Conservation (phyloP, 2,888 invertebrate species). For the Archips crataeganus region DNA sequence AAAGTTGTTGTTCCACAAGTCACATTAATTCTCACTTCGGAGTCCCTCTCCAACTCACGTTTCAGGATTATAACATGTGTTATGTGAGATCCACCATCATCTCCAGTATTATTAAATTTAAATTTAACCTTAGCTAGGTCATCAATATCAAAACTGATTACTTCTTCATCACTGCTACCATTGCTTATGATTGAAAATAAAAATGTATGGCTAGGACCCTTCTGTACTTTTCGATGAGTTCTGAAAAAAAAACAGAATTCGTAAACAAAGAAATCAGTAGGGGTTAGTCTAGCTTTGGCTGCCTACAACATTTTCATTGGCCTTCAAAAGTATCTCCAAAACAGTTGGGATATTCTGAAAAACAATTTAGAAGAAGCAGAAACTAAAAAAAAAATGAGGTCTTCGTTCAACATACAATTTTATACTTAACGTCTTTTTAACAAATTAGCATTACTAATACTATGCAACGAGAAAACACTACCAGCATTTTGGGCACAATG, state of each 20-base stretch:
- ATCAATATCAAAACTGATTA: not conserved
- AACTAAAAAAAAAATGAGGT: too few species aligned
- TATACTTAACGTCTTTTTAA: too few species aligned
- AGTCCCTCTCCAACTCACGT: not conserved
- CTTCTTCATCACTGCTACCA: not conserved
- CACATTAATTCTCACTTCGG: not conserved
- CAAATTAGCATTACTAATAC: too few species aligned
- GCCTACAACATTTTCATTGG: too few species aligned
- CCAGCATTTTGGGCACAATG: too few species aligned
- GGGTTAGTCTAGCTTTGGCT: too few species aligned
- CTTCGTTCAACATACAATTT: too few species aligned
- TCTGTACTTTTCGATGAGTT: not conserved
- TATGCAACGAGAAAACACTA: too few species aligned
- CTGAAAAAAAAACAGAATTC: not conserved
- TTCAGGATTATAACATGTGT: not conserved
- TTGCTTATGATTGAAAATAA: not conserved
- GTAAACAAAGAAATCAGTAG: too few species aligned
- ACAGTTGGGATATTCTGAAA: too few species aligned
- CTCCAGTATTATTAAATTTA: constrained; percentile 3
- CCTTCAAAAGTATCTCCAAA: too few species aligned
- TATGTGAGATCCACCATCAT: not conserved
- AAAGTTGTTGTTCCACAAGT: not conserved
- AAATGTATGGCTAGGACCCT: not conserved
- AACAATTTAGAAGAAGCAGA: too few species aligned
- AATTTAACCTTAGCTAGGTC: not conserved